These are phyloP conservation scores for Magallana gigas DNA, from an alignment of 1,140 invertebrate genomes.

Conservation along the genomic window DNA sequence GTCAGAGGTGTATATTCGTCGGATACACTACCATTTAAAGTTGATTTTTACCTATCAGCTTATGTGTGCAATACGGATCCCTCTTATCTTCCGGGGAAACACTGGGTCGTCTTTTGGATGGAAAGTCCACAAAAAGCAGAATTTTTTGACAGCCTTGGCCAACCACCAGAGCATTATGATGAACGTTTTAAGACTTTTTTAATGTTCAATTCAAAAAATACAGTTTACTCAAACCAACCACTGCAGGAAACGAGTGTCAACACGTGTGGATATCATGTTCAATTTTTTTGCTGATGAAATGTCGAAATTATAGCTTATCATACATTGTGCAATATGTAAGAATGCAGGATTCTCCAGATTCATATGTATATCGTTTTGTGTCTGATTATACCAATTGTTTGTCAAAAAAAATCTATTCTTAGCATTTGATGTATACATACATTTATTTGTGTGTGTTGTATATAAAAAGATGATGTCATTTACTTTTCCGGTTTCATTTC, in stretches of 20 bases:
- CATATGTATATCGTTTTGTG: conserved; percentile 30
- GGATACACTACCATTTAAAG: conserved; percentile 32
- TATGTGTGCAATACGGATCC: conserved; percentile 44
- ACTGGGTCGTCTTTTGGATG: conserved; percentile 45
- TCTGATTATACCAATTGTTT: conserved; percentile 14
- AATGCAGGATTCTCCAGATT: neutral
- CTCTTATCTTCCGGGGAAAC: conserved; percentile 22
- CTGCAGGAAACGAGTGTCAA: conserved; percentile 15
- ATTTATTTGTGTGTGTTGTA: neutral
- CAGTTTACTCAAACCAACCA: neutral
- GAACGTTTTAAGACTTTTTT: conserved; percentile 34
- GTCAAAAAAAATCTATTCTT: neutral
- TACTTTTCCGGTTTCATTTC: neutral
- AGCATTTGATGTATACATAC: neutral
- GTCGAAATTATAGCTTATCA: conserved; percentile 1
- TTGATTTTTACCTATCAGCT: neutral
- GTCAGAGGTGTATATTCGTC: conserved; percentile 38
- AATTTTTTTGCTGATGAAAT: conserved; percentile 50
- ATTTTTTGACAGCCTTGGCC: conserved; percentile 50
- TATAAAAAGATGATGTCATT: conserved; percentile 38
- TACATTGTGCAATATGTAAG: conserved; percentile 21
- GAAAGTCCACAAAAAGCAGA: conserved; percentile 3
- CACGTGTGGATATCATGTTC: conserved; percentile 45
- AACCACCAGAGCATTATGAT: conserved; percentile 37
- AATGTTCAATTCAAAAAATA: conserved; percentile 10